Conservation (phyloP, 2,888 invertebrate genomes). For the Trichacis sp. region DNA sequence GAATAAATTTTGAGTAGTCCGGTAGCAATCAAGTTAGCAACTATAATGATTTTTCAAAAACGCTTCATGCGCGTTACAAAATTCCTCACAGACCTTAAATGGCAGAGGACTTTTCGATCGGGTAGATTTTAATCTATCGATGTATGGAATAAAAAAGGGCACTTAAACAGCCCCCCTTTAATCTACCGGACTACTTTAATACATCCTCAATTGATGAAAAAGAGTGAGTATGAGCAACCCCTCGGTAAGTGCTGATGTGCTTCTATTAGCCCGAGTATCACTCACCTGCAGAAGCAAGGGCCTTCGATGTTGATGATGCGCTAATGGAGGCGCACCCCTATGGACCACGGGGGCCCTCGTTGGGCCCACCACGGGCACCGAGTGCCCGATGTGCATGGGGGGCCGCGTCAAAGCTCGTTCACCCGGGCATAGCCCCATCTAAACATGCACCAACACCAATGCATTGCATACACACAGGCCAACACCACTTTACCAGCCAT, state of each 20-base stretch:
- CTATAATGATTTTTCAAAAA: too few species aligned
- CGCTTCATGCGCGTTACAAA: too few species aligned
- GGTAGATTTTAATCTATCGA: too few species aligned
- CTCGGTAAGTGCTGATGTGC: slow-evolving; percentile 23
- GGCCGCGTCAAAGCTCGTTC: slow-evolving; percentile 67
- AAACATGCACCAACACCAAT: slow-evolving; percentile 70
- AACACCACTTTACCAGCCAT: slow-evolving; percentile 60
- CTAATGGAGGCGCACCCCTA: slow-evolving; percentile 63
- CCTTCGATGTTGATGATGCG: slow-evolving; percentile 77
- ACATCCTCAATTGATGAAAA: too few species aligned
- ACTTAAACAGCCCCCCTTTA: too few species aligned
- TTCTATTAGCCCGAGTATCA: slow-evolving; percentile 64
- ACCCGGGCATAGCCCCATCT: slow-evolving; percentile 68
- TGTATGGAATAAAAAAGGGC: too few species aligned
- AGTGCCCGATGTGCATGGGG: slow-evolving; percentile 66
- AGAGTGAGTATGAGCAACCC: too few species aligned
- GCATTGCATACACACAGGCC: slow-evolving; percentile 69
- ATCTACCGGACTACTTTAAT: too few species aligned
- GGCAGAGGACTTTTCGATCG: too few species aligned
- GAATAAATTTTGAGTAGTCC: too few species aligned
- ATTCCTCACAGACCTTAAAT: too few species aligned
- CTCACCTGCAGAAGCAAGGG: slow-evolving; percentile 90
- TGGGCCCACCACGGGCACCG: slow-evolving; percentile 64
- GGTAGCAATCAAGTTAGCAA: too few species aligned
- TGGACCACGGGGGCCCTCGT: slow-evolving; percentile 66